Conservation (phyloP, 2,888 invertebrate genomes). For the Patella depressa region DNA sequence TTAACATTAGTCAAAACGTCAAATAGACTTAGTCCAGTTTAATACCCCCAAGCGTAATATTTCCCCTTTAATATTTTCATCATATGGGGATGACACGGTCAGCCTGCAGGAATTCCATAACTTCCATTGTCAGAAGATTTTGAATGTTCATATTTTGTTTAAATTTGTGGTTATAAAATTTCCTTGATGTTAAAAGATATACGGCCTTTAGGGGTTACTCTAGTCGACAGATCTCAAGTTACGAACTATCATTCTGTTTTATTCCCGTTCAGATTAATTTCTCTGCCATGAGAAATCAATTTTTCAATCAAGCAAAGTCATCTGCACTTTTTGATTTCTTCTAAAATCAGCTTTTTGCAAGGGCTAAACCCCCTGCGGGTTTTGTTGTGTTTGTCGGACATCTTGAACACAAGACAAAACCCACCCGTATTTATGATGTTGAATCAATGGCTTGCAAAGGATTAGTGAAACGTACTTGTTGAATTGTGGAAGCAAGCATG, state of each 20-base stretch:
- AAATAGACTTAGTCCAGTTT: background rate
- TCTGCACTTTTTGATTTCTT: slow-evolving; percentile 5
- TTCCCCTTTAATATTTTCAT: too few relatives aligned
- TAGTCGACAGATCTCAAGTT: too few relatives aligned
- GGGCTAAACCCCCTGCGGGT: slow-evolving; percentile 2
- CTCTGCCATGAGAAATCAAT: slow-evolving; percentile 2
- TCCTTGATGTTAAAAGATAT: too few relatives aligned
- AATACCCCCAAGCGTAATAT: too few relatives aligned
- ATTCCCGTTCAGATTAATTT: background rate
- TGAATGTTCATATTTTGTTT: too few relatives aligned
- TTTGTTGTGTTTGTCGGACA: slow-evolving; percentile 7
- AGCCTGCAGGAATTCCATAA: too few relatives aligned
- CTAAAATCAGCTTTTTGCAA: background rate
- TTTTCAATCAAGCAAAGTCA: background rate
- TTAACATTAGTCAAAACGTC: slow-evolving; percentile 5
- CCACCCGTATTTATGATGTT: background rate
- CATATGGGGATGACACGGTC: too few relatives aligned
- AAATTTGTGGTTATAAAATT: too few relatives aligned
- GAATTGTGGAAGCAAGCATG: background rate
- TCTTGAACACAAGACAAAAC: slow-evolving; percentile 1
- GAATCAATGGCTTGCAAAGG: slow-evolving; percentile 7
- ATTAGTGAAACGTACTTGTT: slow-evolving; percentile 2
- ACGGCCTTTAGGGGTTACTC: too few relatives aligned
- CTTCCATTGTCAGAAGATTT: too few relatives aligned
- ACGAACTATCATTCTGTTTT: too few relatives aligned